phyloP scores from a whole-genome alignment of 2,797 vertebrate species.

The Oophaga sylvatica region DNA sequence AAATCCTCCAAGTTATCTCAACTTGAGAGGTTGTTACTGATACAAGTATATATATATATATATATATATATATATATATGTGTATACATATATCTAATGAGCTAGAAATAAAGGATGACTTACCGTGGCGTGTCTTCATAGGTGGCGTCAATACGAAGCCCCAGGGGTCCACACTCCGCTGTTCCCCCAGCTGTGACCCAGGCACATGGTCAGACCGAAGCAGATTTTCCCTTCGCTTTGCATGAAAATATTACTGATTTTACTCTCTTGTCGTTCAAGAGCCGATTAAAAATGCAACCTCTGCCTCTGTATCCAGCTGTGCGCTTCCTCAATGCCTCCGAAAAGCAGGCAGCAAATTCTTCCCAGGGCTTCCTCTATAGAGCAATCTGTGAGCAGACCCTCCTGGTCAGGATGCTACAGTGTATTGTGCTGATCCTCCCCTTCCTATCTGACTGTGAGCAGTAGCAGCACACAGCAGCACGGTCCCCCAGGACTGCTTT shows the following conservation, averaged over 20 bases:
- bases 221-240: constrained; percentile 71
- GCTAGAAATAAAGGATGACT: constrained; percentile 68
- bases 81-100: background rate
- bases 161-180: constrained; percentile 71
- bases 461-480: constrained; percentile 34
- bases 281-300: constrained; percentile 49
- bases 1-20: background rate
- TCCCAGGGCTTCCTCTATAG: constrained; percentile 55
- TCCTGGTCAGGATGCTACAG: constrained; percentile 59
- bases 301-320: constrained; percentile 58
- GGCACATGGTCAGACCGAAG: constrained; percentile 81
- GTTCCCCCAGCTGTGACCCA: constrained; percentile 75
- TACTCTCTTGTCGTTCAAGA: constrained; percentile 38
- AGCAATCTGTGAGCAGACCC: constrained; percentile 56
- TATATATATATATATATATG: background rate
- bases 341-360: constrained; percentile 42
- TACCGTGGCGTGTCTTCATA: constrained; percentile 74
- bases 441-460: constrained; percentile 58
- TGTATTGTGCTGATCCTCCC: constrained; percentile 58
- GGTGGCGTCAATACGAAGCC: constrained; percentile 71
- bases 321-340: constrained; percentile 46
- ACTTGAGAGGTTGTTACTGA: background rate
- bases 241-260: constrained; percentile 41
- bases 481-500: constrained; percentile 35
- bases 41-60: background rate